Percentiles rank a stretch among this genome's conserved stretches.
Conservation (phyloP, 2,797 vertebrate genomes). For the Lagorchestes hirsutus region DNA sequence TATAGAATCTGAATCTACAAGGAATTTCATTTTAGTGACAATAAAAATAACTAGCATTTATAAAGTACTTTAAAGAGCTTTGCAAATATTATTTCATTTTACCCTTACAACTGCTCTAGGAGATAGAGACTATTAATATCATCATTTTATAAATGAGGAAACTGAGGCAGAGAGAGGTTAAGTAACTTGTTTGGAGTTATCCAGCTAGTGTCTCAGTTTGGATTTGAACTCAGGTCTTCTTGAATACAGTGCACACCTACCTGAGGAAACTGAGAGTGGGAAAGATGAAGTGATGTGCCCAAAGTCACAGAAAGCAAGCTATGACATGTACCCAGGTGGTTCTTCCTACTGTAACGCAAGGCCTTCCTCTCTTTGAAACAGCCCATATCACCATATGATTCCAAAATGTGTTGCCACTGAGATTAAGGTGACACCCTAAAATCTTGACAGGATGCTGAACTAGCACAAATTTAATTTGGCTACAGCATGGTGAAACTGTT, state of each 20-base stretch:
- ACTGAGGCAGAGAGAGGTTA: neutral
- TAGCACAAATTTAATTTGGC: neutral
- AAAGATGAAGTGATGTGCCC: neutral
- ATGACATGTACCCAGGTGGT: neutral
- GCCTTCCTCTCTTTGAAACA: neutral
- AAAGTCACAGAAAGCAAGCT: neutral
- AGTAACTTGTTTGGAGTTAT: neutral
- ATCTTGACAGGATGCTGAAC: neutral
- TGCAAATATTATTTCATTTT: constrained; percentile 8
- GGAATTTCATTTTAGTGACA: neutral
- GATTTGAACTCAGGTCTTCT: neutral
- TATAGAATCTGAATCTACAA: neutral
- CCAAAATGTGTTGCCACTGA: neutral
- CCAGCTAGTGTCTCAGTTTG: neutral
- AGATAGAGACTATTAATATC: neutral
- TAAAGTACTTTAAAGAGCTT: neutral
- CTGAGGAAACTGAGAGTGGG: neutral
- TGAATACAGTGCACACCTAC: neutral
- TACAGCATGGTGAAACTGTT: neutral
- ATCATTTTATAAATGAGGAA: neutral
- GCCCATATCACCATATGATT: neutral
- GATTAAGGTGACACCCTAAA: neutral
- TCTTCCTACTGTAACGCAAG: neutral
- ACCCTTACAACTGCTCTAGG: neutral
- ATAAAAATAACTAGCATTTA: neutral